Base-by-base conservation (phyloP, 92 coral and sea anemone genomes). In the Porites cylindrica region DNA sequence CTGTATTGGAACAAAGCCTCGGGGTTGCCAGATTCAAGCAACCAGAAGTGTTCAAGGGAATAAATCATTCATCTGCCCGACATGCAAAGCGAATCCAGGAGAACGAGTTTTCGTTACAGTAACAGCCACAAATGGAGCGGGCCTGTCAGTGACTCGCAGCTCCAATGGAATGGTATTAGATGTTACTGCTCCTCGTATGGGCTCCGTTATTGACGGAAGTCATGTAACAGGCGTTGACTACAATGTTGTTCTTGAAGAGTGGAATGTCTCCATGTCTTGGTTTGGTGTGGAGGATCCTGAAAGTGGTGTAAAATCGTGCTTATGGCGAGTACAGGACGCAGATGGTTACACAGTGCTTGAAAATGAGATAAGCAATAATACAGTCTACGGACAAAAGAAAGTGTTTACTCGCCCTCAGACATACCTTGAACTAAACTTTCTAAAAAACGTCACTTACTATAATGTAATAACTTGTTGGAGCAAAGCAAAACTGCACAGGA, bases 101-200 rank as follows among this genome's bases (percentile, higher is more conserved):
- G 89, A 88, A 87, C 83, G 78, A 58, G 83, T 95, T 10, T 95
- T 75, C 72, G 92, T 92, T 2, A 93, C 94, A 60, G 83, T 97
- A 13, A 87, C 88, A 0, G 93, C 93, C 10, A 93, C 89, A 10
- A 97, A 97, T 77, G 92, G 92, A 11, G 99, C 96, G 17, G 99
- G 99, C 18, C 76, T 90, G 17, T 76, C 93, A 50, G 86, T 82
- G 64, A 84, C 85, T 19, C 76, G 88, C 58, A 70, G 91, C 26
- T 97, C 99, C 13, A 91, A 95, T 74, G 99, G 99, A 59, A 94
- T 97, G 91, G 70, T 84, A 1, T 82, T 93, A 75, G 99, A 97
- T 74, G 72, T 82, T 16, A 95, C 95, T 23, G 96, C 96, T 12
- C 99, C 99, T 6, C 58, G 86, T 11, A 90, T 97, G 26, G 96